A percentile compares a stretch with the other conserved stretches of the same genome.
Evolutionary conservation across 92 coral and sea anemone genomes (phyloP).

Genomic region (Paramuricea clavata): DNA sequence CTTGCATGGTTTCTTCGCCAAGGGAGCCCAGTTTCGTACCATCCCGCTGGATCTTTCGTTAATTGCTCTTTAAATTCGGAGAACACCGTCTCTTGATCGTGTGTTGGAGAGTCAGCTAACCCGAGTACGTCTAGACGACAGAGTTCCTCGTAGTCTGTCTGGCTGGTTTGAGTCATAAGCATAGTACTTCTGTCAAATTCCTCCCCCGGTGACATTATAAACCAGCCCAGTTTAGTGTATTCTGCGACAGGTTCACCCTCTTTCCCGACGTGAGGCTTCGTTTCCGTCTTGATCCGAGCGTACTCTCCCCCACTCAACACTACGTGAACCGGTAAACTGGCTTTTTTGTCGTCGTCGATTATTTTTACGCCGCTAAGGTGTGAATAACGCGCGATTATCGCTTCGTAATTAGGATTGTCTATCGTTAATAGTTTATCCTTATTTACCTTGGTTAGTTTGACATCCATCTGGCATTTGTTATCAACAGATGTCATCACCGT

Average conservation of each 20-base stretch:
- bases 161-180: background rate
- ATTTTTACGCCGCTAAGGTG: background rate
- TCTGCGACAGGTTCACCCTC: background rate
- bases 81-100: constrained; percentile 1
- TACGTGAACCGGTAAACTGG: background rate
- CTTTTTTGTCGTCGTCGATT: background rate
- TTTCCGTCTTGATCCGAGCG: background rate
- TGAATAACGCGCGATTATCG: background rate
- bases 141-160: too few species aligned
- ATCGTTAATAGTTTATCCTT: constrained; percentile 10
- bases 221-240: background rate
- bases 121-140: too few species aligned
- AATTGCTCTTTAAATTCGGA: background rate
- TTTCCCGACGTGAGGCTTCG: background rate
- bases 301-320: background rate
- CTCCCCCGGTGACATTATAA: too few species aligned
- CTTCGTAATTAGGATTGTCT: background rate
- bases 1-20: background rate
- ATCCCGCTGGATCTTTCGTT: background rate
- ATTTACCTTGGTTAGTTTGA: constrained; percentile 14
- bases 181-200: too few species aligned
- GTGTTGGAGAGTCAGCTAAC: background rate
- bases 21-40: constrained; percentile 1
- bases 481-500: constrained; percentile 24
- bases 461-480: background rate